A percentile compares a stretch with the other conserved stretches of the same genome.
These are phyloP conservation scores for Gymnosoma rotundatum DNA, from an alignment of 2,888 invertebrate genomes.

Conservation along the genomic window DNA sequence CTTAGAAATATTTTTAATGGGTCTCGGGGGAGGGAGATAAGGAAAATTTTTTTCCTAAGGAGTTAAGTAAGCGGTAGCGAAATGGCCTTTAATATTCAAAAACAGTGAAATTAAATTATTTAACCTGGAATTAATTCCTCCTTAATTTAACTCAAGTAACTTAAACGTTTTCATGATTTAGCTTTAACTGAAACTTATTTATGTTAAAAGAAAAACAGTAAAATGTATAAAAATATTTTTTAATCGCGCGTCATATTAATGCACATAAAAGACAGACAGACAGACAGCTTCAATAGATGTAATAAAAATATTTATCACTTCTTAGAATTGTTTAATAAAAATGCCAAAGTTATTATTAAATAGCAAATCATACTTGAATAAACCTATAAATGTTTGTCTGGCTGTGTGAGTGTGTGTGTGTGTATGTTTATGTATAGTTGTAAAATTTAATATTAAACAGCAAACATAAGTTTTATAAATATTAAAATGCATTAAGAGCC, in stretches of 20 bases:
- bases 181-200: too few relatives aligned
- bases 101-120: too few relatives aligned
- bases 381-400: not conserved
- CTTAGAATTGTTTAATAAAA: slow-evolving; percentile 60
- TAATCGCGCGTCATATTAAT: not conserved
- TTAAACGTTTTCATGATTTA: too few relatives aligned
- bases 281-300: slow-evolving; percentile 12
- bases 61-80: too few relatives aligned
- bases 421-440: not conserved
- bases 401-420: not conserved
- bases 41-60: too few relatives aligned
- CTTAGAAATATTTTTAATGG: too few relatives aligned
- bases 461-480: slow-evolving; percentile 19
- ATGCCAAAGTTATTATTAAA: slow-evolving; percentile 58
- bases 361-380: not conserved
- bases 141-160: too few relatives aligned
- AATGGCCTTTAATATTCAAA: too few relatives aligned
- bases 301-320: slow-evolving; percentile 60
- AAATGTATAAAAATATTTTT: too few relatives aligned
- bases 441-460: slow-evolving; percentile 24
- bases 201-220: too few relatives aligned
- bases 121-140: too few relatives aligned
- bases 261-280: not conserved
- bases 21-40: too few relatives aligned
- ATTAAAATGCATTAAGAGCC: slow-evolving; percentile 13